A percentile compares a stretch with the other conserved stretches of the same genome.
Evolutionary conservation across 1,140 invertebrate species (phyloP).

Genomic region (Cotesia vestalis): DNA sequence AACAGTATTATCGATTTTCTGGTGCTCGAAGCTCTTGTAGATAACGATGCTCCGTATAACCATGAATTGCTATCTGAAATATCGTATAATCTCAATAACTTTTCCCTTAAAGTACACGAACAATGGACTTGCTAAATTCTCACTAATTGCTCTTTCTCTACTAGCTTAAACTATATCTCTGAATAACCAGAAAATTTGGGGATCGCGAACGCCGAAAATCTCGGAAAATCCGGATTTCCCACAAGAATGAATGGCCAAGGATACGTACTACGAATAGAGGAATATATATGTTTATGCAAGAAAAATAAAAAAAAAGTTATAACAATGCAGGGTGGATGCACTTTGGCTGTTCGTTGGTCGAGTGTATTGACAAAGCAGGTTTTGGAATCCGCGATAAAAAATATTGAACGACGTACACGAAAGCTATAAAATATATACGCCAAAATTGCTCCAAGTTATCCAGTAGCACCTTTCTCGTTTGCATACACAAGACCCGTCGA

Average conservation of each 20-base stretch:
- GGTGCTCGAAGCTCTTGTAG: background rate
- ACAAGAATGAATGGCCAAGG: background rate
- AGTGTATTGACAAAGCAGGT: background rate
- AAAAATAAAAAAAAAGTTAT: background rate
- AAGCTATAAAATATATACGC: background rate
- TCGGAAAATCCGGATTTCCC: constrained; percentile 30
- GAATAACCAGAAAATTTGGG: too few relatives aligned
- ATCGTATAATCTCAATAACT: constrained; percentile 27
- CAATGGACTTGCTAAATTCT: constrained; percentile 16
- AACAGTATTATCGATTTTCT: constrained; percentile 1
- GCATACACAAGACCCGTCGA: too few relatives aligned
- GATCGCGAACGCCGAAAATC: constrained; percentile 20
- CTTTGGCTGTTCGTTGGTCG: background rate
- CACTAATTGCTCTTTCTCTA: constrained; percentile 28
- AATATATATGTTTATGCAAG: constrained; percentile 1
- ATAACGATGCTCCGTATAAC: constrained; percentile 30
- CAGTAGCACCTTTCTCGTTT: too few relatives aligned
- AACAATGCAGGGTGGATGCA: background rate
- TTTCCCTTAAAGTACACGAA: constrained; percentile 19
- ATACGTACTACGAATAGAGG: background rate
- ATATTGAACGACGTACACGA: constrained; percentile 1
- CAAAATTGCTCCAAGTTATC: too few relatives aligned
- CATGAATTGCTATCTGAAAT: constrained; percentile 16
- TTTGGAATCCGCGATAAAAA: constrained; percentile 19
- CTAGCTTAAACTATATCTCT: too few relatives aligned